These are phyloP conservation scores for Celastrina argiolus DNA, from an alignment of 2,888 invertebrate species.

Conservation along the genomic window DNA sequence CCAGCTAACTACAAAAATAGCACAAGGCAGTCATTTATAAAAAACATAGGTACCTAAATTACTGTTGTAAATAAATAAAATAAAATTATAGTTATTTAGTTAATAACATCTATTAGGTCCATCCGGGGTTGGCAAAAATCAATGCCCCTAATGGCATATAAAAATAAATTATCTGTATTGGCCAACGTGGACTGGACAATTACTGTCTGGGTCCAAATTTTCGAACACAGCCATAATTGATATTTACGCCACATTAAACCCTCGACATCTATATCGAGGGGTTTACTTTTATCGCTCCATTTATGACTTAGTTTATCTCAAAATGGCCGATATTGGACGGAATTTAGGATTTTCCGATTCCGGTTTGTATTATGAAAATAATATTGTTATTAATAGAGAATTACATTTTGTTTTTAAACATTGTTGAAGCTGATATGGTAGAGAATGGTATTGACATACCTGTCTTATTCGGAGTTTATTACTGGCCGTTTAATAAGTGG, in stretches of 20 bases:
- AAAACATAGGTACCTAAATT: too few species aligned
- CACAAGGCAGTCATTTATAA: too few species aligned
- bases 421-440: too few species aligned
- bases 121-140: slow-evolving; percentile 12
- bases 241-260: slow-evolving; percentile 68
- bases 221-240: slow-evolving; percentile 63
- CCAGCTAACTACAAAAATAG: too few species aligned
- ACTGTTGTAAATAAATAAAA: background rate
- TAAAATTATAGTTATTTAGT: background rate
- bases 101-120: background rate
- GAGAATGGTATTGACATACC: too few species aligned
- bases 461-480: too few species aligned
- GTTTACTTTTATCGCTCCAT: slow-evolving; percentile 50
- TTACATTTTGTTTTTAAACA: too few species aligned
- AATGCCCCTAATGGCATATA: slow-evolving; percentile 44
- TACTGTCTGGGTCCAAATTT: slow-evolving; percentile 56
- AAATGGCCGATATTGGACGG: slow-evolving; percentile 4
- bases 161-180: slow-evolving; percentile 70
- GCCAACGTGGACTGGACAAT: slow-evolving; percentile 48
- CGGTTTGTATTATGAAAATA: background rate
- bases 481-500: too few species aligned
- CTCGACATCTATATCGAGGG: slow-evolving; percentile 43
- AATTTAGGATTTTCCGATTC: slow-evolving; percentile 9
- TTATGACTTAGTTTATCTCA: slow-evolving; percentile 39
- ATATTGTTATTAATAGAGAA: background rate